Evolutionary conservation across 2,797 vertebrate genomes (phyloP).

Genomic region (Chelonia mydas): DNA sequence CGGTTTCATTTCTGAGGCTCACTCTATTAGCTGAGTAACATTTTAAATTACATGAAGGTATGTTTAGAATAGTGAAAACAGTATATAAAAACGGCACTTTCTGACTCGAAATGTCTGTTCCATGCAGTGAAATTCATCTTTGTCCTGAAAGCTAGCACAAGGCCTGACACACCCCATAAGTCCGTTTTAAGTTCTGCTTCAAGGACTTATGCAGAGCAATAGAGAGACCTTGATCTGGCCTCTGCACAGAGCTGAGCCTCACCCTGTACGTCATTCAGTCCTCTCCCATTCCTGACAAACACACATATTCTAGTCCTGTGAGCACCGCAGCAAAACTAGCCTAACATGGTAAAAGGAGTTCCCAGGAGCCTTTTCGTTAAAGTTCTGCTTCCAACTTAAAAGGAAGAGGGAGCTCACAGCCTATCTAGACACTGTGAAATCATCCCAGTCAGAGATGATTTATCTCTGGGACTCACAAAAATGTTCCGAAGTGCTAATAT

Average conservation of each 20-base stretch:
- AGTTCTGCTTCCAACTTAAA: background rate
- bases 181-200: background rate
- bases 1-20: fast-evolving
- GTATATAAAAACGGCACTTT: background rate
- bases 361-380: background rate
- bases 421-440: background rate
- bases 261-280: fast-evolving
- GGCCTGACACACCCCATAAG: background rate
- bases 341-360: background rate
- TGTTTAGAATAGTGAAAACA: background rate
- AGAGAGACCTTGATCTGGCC: background rate
- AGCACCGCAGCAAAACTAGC: background rate
- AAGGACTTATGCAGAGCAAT: background rate
- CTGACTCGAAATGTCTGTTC: background rate
- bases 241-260: background rate
- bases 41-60: background rate
- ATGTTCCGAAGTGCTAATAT: background rate
- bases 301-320: background rate
- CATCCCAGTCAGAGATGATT: background rate
- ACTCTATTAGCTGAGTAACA: background rate
- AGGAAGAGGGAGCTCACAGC: background rate
- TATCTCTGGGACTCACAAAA: background rate
- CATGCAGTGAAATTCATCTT: background rate
- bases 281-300: background rate
- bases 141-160: background rate